Evolutionary conservation across 2,797 vertebrate genomes (phyloP), one percentile per base, ranked within the genome.

Genomic region (Platyrinchus mystaceus): DNA sequence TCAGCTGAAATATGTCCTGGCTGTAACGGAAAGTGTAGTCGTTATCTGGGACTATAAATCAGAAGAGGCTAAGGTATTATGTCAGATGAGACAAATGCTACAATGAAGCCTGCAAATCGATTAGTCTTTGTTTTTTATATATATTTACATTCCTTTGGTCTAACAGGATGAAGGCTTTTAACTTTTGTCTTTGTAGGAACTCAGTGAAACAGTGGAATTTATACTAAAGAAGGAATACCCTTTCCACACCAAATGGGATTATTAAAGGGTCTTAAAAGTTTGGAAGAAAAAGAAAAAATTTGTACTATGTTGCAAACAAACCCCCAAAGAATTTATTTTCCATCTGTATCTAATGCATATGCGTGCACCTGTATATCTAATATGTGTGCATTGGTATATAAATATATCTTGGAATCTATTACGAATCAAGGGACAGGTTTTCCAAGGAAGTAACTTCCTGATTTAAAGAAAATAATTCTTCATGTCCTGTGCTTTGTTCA

Each of bases 31-130:
- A 94, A 98, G 97, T 87, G 97, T 96, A 30, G 46, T 97, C 49
- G 69, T 98, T n/a, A 15, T 98, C 87, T 98, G 98, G 98, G 97
- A 98, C 96, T 97, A 98, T 86, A 98, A 98, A 97, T 92, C 97
- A 82, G 96, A 97, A 80, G 96, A 95, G 7, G 96, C 12, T 27
- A 52, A 97, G 97, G 98, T 98, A 97, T 36, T 44, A 11, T 77
- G 14, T 34, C 49, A 30, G 14, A 78, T 91, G 21, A 67, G 21
- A n/a, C 26, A 89, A 89, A 77, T 60, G 27, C 44, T 58, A 80
- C 81, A 66, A 74, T 36, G 28, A 66, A 86, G 30, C 36, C 23
- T 63, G 37, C 24, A 67, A 78, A 68, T 4, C 73, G 9, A 34
- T 76, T 47, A 43, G 2, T 71, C 55, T 81, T 68, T 49, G 2